phyloP scores from a whole-genome alignment of 2,113 vertebrate species.

The Gopherus flavomarginatus region DNA sequence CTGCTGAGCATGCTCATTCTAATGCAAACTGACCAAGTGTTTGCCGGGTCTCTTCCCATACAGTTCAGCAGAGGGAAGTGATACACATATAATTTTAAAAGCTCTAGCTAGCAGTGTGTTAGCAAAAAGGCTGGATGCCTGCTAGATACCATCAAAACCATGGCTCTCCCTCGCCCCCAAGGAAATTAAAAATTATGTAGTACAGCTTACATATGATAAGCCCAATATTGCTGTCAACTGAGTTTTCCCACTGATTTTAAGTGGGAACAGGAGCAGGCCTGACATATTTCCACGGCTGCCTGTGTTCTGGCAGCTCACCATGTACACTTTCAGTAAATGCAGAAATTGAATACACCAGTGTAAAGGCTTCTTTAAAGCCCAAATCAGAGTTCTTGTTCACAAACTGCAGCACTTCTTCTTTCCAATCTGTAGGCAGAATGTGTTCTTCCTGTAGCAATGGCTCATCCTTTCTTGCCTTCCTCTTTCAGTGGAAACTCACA shows the following conservation, averaged over 20 bases:
- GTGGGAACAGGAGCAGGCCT: not conserved
- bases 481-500: slow-evolving; percentile 15
- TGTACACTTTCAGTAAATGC: not conserved
- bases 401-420: slow-evolving; percentile 11
- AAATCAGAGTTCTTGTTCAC: not conserved
- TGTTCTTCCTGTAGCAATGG: slow-evolving; percentile 34
- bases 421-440: not conserved
- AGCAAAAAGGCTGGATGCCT: not conserved
- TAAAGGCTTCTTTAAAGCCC: not conserved
- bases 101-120: not conserved
- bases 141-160: not conserved
- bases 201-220: not conserved
- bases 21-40: not conserved
- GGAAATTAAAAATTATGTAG: not conserved
- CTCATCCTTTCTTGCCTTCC: slow-evolving; percentile 25
- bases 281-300: not conserved
- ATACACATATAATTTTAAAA: not conserved
- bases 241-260: not conserved
- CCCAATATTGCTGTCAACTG: not conserved
- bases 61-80: not conserved
- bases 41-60: not conserved
- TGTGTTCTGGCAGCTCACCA: not conserved
- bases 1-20: not conserved
- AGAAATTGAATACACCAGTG: not conserved
- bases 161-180: not conserved